Base-by-base conservation (phyloP, 2,888 invertebrate genomes). In the Pomacea canaliculata region DNA sequence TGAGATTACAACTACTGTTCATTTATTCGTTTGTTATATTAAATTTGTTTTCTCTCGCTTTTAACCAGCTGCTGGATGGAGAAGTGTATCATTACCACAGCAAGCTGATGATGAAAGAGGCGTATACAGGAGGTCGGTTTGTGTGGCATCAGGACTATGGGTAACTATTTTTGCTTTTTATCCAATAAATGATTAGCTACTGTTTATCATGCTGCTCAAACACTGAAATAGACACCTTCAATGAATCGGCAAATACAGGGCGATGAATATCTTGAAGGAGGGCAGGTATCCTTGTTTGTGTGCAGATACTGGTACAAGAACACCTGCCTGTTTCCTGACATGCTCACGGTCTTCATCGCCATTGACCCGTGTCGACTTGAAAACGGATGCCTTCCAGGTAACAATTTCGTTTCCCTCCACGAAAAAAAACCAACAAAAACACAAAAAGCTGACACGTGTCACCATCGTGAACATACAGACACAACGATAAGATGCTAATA, bases 71-170 rank as follows among this genome's bases (percentile, higher is more conserved):
- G n/a, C 37, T n/a, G 23, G 70, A 27, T 12, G 59, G 56, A 56
- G 56, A 59, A 10, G 56, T 70, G 59, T n/a, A 56, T 27, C 56
- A 70, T 18, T 56, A 70, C 51, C 56, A 49, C 51, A 37, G 60
- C n/a, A 89, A 89, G 77, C 82, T 89, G 51, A 87, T 89, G 84
- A 88, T 88, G 86, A 89, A 89, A 72, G 88, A 89, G 48, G 81
- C 89, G 0, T 79, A 81, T 60, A 85, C 84, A 13, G 89, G 88
- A 18, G 89, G 89, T 10, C 83, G 83, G 12, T 86, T 86, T 73
- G 82, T 87, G 60, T 89, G 89, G 89, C 89, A 89, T 73, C 89
- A 89, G 77, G 89, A 89, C 77, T 89, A 89, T 77, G 89, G 89
- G 87, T 88, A 78, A 69, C 76, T 70, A 16, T 56, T 13, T 56